A percentile compares a stretch with the other conserved stretches of the same genome.
These are phyloP conservation scores for Leucoma salicis DNA, from an alignment of 2,888 invertebrate genomes.

Conservation along the genomic window DNA sequence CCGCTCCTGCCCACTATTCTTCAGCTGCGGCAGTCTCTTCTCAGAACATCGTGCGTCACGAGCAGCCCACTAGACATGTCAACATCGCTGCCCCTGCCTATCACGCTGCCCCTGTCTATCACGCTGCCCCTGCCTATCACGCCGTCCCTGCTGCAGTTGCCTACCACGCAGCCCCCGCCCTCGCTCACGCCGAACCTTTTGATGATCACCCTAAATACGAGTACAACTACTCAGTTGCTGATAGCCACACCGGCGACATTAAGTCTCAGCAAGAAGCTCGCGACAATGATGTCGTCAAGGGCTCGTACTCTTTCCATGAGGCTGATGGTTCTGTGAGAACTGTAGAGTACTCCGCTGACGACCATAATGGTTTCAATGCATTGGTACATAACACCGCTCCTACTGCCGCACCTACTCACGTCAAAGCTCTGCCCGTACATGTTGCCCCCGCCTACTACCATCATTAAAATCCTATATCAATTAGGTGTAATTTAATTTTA, in stretches of 20 bases:
- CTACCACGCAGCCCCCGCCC: constrained; percentile 28
- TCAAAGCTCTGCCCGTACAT: constrained; percentile 35
- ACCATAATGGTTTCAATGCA: constrained; percentile 70
- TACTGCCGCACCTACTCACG: constrained; percentile 42
- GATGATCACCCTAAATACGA: constrained; percentile 61
- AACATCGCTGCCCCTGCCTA: constrained; percentile 30
- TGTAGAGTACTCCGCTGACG: constrained; percentile 73
- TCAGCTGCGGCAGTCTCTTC: constrained; percentile 53
- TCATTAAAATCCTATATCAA: constrained; percentile 33
- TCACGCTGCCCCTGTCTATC: constrained; percentile 18
- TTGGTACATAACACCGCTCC: constrained; percentile 60
- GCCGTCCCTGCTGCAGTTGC: constrained; percentile 24
- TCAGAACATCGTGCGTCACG: constrained; percentile 47
- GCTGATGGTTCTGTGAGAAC: constrained; percentile 75
- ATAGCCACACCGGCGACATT: constrained; percentile 76
- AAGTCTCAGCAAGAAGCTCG: constrained; percentile 72
- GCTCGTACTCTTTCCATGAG: constrained; percentile 71
- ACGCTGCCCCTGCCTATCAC: constrained; percentile 29
- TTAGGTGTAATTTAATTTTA: constrained; percentile 5
- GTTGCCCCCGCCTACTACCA: constrained; percentile 41
- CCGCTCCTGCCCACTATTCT: constrained; percentile 44
- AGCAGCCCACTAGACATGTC: constrained; percentile 46
- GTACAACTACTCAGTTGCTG: constrained; percentile 75
- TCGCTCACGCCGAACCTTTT: constrained; percentile 22
- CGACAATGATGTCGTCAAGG: constrained; percentile 74